Base-by-base conservation (phyloP, 1,140 invertebrate species). In the Aphaenogaster floridana region DNA sequence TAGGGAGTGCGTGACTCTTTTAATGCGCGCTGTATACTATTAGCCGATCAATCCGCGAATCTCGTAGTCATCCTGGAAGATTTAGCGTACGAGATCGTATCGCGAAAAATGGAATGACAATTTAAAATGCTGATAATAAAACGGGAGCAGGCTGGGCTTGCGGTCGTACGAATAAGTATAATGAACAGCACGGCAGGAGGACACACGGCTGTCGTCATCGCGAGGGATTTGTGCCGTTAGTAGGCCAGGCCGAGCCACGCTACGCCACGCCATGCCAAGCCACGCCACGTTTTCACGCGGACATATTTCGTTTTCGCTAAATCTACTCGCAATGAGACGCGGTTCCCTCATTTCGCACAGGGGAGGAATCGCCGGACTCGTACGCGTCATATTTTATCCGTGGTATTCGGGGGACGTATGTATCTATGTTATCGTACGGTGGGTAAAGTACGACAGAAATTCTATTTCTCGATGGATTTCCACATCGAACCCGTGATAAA, bases 211-310 rank as follows among this genome's bases (percentile, higher is more conserved):
- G 54, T 45, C 68, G 80, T n/a, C 80, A 76, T 63, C 69, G 69
- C 72, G 83, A 86, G 74, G 74, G 83, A 86, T 86, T 86, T 86
- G 61, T 79, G 83, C 83, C 74, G 83, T 86, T 86, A 86, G 83
- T 86, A 86, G 83, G 83, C 72, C 83, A 86, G 15, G 71, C 48
- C 63, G 45, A 64, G 74, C 68, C 34, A 45, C 21, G 71, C 36
- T 8, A 42, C 36, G 39, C 64, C 64, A 66, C 64, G 17, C 63
- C 36, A 68, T 3, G 83, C 59, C 80, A 83, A 9, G 66, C 39
- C 50, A 66, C 74, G 61, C 54, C 59, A 34, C 17, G 59, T 78
- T 86, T 86, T 79, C 83, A 57, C 59, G 61, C 61, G 45, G 61
- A 76, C 57, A 54, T 68, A 86, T 86, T 86, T 86, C 71, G 71